Conservation (phyloP, 2,797 vertebrate genomes). For the Pangasius mekongensis region DNA sequence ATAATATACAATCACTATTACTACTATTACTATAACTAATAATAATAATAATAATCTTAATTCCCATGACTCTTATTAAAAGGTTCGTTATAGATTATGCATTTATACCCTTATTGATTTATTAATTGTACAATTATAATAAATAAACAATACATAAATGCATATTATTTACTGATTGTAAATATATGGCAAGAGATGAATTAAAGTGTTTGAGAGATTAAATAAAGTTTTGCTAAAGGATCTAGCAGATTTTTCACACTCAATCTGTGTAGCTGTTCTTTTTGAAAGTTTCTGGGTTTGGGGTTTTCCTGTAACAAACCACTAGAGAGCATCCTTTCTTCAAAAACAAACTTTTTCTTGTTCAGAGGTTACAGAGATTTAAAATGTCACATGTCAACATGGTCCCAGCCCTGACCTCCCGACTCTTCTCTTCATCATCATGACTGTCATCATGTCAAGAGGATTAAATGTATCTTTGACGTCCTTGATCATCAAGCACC, state of each 20-base stretch:
- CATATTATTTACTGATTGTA: background rate
- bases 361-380: background rate
- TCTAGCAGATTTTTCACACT: background rate
- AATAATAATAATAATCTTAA: background rate
- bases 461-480: background rate
- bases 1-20: background rate
- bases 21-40: background rate
- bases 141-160: background rate
- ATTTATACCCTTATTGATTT: background rate
- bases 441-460: background rate
- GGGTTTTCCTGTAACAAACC: conserved; percentile 24
- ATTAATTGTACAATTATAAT: background rate
- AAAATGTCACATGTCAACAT: background rate
- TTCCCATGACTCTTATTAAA: background rate
- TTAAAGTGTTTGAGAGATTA: background rate
- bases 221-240: background rate
- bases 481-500: background rate
- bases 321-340: conserved; percentile 45
- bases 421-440: background rate
- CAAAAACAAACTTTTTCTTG: conserved; percentile 1
- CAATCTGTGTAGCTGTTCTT: background rate
- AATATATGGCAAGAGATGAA: background rate
- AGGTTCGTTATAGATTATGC: background rate
- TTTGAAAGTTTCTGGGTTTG: background rate
- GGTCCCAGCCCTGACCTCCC: background rate